These are phyloP conservation scores for Brachyhypopomus gauderio DNA, from an alignment of 2,113 vertebrate species.

Conservation along the genomic window DNA sequence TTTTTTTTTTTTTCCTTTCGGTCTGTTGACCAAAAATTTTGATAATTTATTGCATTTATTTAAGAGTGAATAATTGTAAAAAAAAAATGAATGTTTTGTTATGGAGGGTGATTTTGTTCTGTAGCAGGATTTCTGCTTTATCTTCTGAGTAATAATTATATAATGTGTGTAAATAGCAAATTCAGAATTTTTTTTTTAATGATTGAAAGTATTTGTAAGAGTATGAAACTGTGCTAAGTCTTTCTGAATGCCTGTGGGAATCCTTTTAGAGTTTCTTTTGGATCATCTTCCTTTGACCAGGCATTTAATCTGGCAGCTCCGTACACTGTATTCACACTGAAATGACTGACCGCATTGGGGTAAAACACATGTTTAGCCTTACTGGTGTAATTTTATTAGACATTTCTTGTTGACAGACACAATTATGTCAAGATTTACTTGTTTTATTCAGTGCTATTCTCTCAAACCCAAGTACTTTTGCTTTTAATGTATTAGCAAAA, in stretches of 20 bases:
- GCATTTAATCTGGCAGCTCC: constrained; percentile 53
- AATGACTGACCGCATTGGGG: not conserved
- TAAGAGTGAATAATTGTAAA: constrained; percentile 36
- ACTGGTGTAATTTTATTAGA: constrained; percentile 23
- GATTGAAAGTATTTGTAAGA: constrained; percentile 38
- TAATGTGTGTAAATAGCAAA: constrained; percentile 48
- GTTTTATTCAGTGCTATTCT: not conserved
- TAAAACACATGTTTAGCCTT: not conserved
- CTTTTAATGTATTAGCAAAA: not conserved
- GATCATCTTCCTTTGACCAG: constrained; percentile 42
- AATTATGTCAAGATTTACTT: not conserved
- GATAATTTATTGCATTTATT: constrained; percentile 60
- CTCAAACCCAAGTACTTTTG: not conserved
- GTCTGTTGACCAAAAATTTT: not conserved
- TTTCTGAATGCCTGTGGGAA: constrained; percentile 9
- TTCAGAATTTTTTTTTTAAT: constrained; percentile 37
- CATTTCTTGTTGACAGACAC: not conserved
- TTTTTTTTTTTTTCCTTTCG: constrained; percentile 14
- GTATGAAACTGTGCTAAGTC: constrained; percentile 16
- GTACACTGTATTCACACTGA: constrained; percentile 38
- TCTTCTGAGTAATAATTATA: constrained; percentile 29
- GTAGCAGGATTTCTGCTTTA: constrained; percentile 26
- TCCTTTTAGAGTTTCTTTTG: constrained; percentile 39
- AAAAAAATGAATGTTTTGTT: not conserved
- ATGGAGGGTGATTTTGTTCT: constrained; percentile 28